phyloP scores from a whole-genome alignment of 2,113 vertebrate species.

The Callithrix jacchus region DNA sequence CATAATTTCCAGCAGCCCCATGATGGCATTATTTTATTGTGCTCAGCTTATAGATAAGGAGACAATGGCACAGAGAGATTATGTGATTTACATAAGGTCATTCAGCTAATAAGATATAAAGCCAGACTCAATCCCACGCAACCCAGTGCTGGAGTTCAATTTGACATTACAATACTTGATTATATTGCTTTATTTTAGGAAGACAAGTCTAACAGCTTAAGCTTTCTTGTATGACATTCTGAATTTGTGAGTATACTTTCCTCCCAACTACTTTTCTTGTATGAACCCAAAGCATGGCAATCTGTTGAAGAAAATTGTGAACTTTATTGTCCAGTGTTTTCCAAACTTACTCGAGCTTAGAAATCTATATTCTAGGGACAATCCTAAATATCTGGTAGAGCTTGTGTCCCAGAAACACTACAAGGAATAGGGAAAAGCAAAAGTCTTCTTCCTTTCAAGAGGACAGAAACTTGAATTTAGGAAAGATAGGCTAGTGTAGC shows the following conservation, averaged over 20 bases:
- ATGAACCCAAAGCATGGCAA: not conserved
- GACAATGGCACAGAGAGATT: not conserved
- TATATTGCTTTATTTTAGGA: not conserved
- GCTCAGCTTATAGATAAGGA: not conserved
- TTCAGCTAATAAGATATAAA: not conserved
- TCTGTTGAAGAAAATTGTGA: not conserved
- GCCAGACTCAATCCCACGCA: not conserved
- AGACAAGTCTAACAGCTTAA: not conserved
- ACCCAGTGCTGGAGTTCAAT: not conserved
- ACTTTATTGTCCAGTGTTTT: not conserved
- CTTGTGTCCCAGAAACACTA: not conserved
- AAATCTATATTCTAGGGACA: not conserved
- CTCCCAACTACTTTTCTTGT: not conserved
- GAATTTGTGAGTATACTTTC: not conserved
- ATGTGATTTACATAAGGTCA: not conserved
- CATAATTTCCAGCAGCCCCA: not conserved
- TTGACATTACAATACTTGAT: not conserved
- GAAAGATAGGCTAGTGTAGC: not conserved
- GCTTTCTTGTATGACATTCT: not conserved
- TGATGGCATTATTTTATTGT: not conserved
- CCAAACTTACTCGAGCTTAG: not conserved
- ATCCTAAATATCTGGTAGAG: not conserved
- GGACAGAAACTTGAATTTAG: not conserved
- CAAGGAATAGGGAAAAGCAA: not conserved
- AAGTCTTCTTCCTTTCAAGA: not conserved